phyloP scores from a whole-genome alignment of 2,113 vertebrate species.

The Marmota flaviventris region DNA sequence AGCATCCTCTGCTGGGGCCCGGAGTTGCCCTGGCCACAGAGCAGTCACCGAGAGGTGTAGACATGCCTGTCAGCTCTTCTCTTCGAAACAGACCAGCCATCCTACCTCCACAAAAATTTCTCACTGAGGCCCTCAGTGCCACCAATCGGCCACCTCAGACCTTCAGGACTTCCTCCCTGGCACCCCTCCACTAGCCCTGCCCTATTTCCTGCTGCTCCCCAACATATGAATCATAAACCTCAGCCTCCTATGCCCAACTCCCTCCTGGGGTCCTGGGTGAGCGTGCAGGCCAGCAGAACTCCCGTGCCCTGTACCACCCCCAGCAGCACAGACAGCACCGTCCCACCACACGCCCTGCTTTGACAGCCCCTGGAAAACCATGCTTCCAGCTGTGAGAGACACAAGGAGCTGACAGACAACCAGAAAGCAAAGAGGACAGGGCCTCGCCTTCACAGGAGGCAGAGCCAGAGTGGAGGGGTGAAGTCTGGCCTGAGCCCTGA shows the following conservation, averaged over 20 bases:
- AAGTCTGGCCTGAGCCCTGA: neutral
- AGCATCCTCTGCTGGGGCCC: neutral
- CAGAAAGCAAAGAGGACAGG: neutral
- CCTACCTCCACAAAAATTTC: neutral
- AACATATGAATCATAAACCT: neutral
- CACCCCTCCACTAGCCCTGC: neutral
- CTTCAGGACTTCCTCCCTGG: neutral
- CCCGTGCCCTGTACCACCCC: too few relatives aligned
- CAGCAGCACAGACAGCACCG: neutral
- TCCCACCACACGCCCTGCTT: neutral
- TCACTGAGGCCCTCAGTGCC: neutral
- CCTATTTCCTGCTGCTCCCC: neutral
- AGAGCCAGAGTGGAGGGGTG: neutral
- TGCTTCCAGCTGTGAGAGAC: neutral
- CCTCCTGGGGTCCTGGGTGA: neutral
- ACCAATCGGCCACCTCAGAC: neutral
- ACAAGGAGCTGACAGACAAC: neutral
- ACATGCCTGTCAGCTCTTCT: neutral
- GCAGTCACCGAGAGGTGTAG: rapidly evolving
- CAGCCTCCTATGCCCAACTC: too few relatives aligned
- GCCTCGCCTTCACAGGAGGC: neutral
- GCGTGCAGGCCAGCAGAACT: neutral
- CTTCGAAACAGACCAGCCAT: neutral
- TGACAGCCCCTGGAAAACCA: neutral
- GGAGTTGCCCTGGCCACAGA: neutral